Percentiles rank a stretch among this genome's conserved stretches.
These are phyloP conservation scores for Syrphus vitripennis DNA, from an alignment of 2,888 invertebrate species.

Conservation along the genomic window DNA sequence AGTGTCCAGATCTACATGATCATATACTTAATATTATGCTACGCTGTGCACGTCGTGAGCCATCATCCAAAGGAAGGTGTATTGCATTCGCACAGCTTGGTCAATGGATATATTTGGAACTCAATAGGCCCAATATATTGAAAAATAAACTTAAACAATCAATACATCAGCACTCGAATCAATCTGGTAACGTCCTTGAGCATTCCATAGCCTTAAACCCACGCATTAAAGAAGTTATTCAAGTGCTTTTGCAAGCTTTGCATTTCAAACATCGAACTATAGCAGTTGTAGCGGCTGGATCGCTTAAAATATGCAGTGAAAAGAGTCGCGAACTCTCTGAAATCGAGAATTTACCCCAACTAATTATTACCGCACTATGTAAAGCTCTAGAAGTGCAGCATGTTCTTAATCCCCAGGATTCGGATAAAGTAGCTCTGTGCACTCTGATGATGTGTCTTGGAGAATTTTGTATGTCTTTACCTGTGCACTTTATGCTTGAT, in stretches of 20 bases:
- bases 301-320: slow-evolving; percentile 79
- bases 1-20: slow-evolving; percentile 83
- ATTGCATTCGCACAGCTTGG: slow-evolving; percentile 94
- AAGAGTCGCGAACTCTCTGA: slow-evolving; percentile 77
- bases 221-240: slow-evolving; percentile 80
- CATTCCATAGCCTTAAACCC: slow-evolving; percentile 74
- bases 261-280: slow-evolving; percentile 81
- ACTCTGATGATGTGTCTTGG: slow-evolving; percentile 94
- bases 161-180: slow-evolving; percentile 74
- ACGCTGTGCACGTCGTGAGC: slow-evolving; percentile 93
- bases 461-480: slow-evolving; percentile 96
- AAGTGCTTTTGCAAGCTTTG: slow-evolving; percentile 80
- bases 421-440: slow-evolving; percentile 79
- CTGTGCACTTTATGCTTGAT: slow-evolving; percentile 84
- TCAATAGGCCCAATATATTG: slow-evolving; percentile 67
- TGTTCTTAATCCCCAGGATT: slow-evolving; percentile 79
- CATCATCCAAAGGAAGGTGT: slow-evolving; percentile 92
- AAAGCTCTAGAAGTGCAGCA: slow-evolving; percentile 80
- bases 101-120: slow-evolving; percentile 81
- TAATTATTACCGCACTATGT: slow-evolving; percentile 79
- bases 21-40: slow-evolving; percentile 93
- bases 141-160: slow-evolving; percentile 61
- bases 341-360: slow-evolving; percentile 78
- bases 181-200: slow-evolving; percentile 69
- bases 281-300: slow-evolving; percentile 79